Conservation (phyloP, 2,113 vertebrate species). For the Vombatus ursinus region DNA sequence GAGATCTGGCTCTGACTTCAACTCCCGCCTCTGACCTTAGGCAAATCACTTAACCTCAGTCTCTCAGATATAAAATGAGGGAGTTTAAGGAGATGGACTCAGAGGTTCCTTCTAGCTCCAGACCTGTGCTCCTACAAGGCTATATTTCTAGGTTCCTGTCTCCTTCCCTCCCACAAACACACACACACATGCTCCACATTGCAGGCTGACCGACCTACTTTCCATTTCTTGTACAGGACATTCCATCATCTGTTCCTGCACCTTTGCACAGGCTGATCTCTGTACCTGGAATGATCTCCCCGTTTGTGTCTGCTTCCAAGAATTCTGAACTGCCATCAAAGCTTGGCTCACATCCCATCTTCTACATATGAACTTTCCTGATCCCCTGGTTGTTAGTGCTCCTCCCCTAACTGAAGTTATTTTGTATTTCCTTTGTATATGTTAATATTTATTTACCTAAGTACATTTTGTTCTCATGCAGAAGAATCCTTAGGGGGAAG, state of each 20-base stretch:
- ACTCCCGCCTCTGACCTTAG: not conserved
- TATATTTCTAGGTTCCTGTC: not conserved
- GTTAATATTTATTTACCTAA: not conserved
- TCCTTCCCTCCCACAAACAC: not conserved
- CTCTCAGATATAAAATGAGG: not conserved
- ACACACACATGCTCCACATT: not conserved
- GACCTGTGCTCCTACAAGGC: not conserved
- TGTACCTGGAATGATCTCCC: not conserved
- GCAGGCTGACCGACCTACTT: not conserved
- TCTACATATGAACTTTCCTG: not conserved
- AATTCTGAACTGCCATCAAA: not conserved
- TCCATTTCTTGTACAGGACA: not conserved
- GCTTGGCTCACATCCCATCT: not conserved
- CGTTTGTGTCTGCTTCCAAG: not conserved
- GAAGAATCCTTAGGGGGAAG: not conserved
- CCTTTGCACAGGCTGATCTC: not conserved
- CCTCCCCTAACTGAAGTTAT: not conserved
- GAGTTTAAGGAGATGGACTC: not conserved
- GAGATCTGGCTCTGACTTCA: not conserved
- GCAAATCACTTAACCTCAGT: not conserved
- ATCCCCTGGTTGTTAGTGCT: not conserved
- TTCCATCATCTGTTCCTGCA: not conserved
- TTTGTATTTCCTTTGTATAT: not conserved
- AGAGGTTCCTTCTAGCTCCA: not conserved
- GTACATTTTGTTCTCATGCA: not conserved